phyloP scores from a whole-genome alignment of 2,888 invertebrate species.

The Lycophotia porphyrea region DNA sequence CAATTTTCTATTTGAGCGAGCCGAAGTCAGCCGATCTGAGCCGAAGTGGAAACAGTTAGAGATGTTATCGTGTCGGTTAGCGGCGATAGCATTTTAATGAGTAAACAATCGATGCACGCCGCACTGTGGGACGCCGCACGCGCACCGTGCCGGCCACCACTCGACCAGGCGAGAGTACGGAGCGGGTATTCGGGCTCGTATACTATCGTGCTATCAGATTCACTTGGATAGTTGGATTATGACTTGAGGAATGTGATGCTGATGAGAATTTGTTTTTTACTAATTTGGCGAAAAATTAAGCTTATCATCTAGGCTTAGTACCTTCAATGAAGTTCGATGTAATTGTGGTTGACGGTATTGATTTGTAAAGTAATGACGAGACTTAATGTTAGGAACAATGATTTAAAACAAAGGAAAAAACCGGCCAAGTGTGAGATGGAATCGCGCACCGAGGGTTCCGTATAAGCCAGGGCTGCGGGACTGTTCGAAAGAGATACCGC shows the following conservation, averaged over 20 bases:
- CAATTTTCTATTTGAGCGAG: slow-evolving; percentile 77
- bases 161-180: slow-evolving; percentile 37
- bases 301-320: not conserved
- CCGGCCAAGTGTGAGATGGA: too few relatives aligned
- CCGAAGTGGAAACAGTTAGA: slow-evolving; percentile 83
- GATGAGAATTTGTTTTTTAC: not conserved
- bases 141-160: slow-evolving; percentile 66
- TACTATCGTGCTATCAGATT: slow-evolving; percentile 27
- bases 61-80: slow-evolving; percentile 86
- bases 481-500: too few relatives aligned
- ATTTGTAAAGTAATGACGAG: not conserved
- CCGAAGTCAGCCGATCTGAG: slow-evolving; percentile 56
- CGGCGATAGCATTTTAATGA: slow-evolving; percentile 90
- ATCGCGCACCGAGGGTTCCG: too few relatives aligned
- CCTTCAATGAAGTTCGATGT: not conserved
- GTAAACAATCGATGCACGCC: slow-evolving; percentile 90
- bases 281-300: not conserved
- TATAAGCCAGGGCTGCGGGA: too few relatives aligned
- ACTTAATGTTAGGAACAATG: not conserved
- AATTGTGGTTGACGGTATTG: not conserved
- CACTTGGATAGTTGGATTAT: slow-evolving; percentile 21
- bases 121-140: slow-evolving; percentile 88
- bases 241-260: slow-evolving; percentile 41
- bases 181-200: slow-evolving; percentile 14
- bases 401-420: not conserved